Percentiles rank a stretch among this genome's conserved stretches.
Evolutionary conservation across 1,140 invertebrate genomes (phyloP).

Genomic region (Psix sp.): DNA sequence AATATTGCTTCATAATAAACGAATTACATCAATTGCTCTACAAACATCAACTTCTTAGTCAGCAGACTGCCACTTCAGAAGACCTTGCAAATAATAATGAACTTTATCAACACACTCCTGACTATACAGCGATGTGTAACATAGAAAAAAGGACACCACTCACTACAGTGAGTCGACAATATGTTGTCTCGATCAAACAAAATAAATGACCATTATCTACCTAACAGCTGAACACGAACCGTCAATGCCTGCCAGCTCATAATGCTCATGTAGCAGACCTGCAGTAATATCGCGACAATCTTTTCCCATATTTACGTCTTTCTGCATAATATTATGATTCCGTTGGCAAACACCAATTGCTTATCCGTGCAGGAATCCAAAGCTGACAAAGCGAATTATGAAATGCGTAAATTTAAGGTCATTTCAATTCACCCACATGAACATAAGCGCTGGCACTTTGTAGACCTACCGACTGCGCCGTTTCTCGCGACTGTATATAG

Average conservation of each 20-base stretch:
- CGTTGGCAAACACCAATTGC: conserved; percentile 29
- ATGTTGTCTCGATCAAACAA: conserved; percentile 44
- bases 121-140: conserved; percentile 17
- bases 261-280: not conserved
- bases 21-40: no score
- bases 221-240: conserved; percentile 28
- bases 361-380: conserved; percentile 47
- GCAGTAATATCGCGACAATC: conserved; percentile 18
- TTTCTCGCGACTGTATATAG: conserved; percentile 57
- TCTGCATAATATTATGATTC: conserved; percentile 46
- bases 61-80: conserved; percentile 8
- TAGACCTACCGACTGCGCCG: conserved; percentile 35
- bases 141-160: conserved; percentile 34
- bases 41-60: not conserved
- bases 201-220: conserved; percentile 35
- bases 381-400: conserved; percentile 60
- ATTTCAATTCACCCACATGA: conserved; percentile 59
- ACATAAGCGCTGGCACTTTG: conserved; percentile 43
- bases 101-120: conserved; percentile 27
- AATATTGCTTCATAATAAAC: no score
- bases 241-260: conserved; percentile 8
- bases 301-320: conserved; percentile 37
- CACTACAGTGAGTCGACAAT: conserved; percentile 12
- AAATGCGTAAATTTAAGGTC: conserved; percentile 56
- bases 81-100: conserved; percentile 10